Evolutionary conservation across 2,113 vertebrate genomes (phyloP), one percentile per base, ranked within the genome.

Genomic region (Notarius lentiginosus): DNA sequence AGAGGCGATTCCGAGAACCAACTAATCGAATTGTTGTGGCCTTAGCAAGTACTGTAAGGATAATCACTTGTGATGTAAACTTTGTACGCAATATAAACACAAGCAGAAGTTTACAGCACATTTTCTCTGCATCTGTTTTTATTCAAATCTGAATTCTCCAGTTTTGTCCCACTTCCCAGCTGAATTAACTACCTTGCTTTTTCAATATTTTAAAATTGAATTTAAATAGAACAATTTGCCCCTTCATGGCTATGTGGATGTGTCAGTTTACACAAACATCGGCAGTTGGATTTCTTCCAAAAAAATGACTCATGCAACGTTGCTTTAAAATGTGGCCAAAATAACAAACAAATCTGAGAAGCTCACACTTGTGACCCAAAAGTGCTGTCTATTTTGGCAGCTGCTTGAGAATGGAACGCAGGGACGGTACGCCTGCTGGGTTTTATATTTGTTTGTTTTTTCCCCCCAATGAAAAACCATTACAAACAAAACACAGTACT

Each of bases 261-360:
- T 9, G 68, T 73, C 12, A 2, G n/a, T 12, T 9, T 73, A 47
- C 34, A 72, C 3, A 72, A 72, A 72, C 22, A 72, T 18, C 1
- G 6, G 17, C 30, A 49, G 20, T 18, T 75, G 20, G 10, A 24
- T 75, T 75, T 75, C 24, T 49, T 41, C 15, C 15, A 41, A 41
- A 72, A 41, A 0, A 1, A 11, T 41, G 41, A 41, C 5, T 6
- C 1, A 51, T 2, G 41, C 41, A 12, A 51, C n/a, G 34, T 72
- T 70, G 41, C 41, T 75, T 76, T 76, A 22, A 76, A 76, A 76
- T 76, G 20, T 76, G 34, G 68, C 6, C 68, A 41, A 72, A 70
- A 72, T 41, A 72, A 72, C 30, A 72, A 65, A 65, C 12, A 34
- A 68, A 68, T 34, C 27, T 0, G 65, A 68, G n/a, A 30, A 68